phyloP scores from a whole-genome alignment of 2,888 invertebrate species.

The Crossocerus cetratus region DNA sequence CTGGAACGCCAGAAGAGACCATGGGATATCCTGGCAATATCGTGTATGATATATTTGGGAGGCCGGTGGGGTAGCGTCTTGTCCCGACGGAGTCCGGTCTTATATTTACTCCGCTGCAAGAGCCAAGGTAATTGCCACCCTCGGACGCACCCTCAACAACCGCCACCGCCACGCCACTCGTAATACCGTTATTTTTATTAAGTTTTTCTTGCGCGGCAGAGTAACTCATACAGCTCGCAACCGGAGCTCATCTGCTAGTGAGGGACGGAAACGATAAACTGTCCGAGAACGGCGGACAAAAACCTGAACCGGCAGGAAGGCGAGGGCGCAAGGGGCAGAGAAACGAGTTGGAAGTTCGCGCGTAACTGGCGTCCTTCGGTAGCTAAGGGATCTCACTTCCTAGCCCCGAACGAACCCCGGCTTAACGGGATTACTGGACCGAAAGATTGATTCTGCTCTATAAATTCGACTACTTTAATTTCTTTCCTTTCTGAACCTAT shows the following conservation, averaged over 20 bases:
- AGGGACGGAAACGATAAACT: slow-evolving; percentile 51
- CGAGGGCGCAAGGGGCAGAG: slow-evolving; percentile 6
- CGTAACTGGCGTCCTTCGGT: slow-evolving; percentile 28
- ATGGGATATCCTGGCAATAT: slow-evolving; percentile 37
- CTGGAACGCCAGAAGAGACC: slow-evolving; percentile 6
- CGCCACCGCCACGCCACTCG: slow-evolving; percentile 30
- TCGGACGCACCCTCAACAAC: slow-evolving; percentile 11
- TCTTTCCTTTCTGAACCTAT: too few species aligned
- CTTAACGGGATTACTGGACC: too few species aligned
- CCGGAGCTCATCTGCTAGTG: slow-evolving; percentile 36
- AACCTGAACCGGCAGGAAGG: slow-evolving; percentile 3
- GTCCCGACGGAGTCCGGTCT: slow-evolving; percentile 35
- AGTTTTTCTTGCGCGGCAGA: slow-evolving; percentile 51
- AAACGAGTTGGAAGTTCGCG: slow-evolving; percentile 27
- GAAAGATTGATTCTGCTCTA: too few species aligned
- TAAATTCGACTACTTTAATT: too few species aligned
- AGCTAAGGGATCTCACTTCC: slow-evolving; percentile 10
- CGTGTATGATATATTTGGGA: slow-evolving; percentile 42
- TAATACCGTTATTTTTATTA: slow-evolving; percentile 64
- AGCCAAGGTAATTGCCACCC: slow-evolving; percentile 58
- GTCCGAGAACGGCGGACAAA: slow-evolving; percentile 30
- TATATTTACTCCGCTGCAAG: slow-evolving; percentile 53
- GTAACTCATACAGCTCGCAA: slow-evolving; percentile 44
- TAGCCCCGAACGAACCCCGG: not conserved
- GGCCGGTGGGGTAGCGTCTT: slow-evolving; percentile 23